Base-by-base conservation (phyloP, 2,113 vertebrate species). In the Acrocephalus kingi region DNA sequence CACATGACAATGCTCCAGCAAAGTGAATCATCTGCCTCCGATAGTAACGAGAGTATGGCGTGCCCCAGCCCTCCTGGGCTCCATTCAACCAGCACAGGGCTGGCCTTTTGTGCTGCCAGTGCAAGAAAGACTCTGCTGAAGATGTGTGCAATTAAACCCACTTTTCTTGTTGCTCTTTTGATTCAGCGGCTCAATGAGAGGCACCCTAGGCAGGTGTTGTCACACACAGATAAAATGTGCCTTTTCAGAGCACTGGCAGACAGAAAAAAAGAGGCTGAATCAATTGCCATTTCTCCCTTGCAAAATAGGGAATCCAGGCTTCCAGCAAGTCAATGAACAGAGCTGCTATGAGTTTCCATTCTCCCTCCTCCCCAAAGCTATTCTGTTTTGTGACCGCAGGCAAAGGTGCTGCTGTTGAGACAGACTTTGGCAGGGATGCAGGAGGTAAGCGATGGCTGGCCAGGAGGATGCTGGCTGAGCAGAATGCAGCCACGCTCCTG, bases 151-250 rank as follows among this genome's bases (percentile, higher is more conserved):
- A 98, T 98, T 98, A 98, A 98, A 98, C 97, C 95, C 97, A 98
- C 97, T 98, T 98, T 98, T 95, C 97, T 98, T 97, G 97, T 95
- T 98, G 98, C 97, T 98, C 98, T 98, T 98, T 97, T 98, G 97
- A 98, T 97, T 97, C 96, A 96, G 79, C 49, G 13, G 91, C 90
- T 97, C 96, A 94, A 96, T 97, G 96, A 97, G 90, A 96, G 96
- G 96, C 93, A 94, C 97, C 95, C 89, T 93, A 86, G 97, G 97
- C 97, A 98, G 98, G 97, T 98, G 98, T 97, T 97, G 97, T 96
- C 91, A 96, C 89, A 96, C 94, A 97, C 95, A 98, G 97, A 97
- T 96, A 94, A 97, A 97, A 93, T 93, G 94, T 89, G 97, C 92
- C 97, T 97, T 95, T 97, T 93, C 94, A 97, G 91, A 92, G 89